These are phyloP conservation scores for Tapirus terrestris DNA, from an alignment of 2,113 vertebrate genomes.

Conservation along the genomic window DNA sequence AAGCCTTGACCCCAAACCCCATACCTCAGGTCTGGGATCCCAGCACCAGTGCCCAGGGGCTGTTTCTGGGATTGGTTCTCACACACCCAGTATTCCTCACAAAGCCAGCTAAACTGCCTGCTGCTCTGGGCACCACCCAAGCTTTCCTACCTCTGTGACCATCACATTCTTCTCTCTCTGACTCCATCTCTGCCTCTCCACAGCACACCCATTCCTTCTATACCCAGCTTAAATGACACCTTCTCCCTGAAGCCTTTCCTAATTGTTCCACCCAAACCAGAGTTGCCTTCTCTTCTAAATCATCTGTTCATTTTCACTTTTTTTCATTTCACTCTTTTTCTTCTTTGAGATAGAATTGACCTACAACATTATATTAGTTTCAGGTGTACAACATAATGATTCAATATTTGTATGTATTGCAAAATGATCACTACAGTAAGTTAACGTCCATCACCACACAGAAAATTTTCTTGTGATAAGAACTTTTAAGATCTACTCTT, in stretches of 20 bases:
- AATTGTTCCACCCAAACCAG: neutral
- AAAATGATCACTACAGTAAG: neutral
- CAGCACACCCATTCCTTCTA: neutral
- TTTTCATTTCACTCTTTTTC: neutral
- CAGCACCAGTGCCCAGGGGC: neutral
- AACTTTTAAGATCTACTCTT: neutral
- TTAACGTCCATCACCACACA: neutral
- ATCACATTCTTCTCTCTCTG: neutral
- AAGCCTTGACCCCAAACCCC: neutral
- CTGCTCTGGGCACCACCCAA: neutral
- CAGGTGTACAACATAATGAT: neutral
- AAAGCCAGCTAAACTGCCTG: neutral
- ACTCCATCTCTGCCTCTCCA: neutral
- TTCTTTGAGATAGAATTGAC: neutral
- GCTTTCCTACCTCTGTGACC: neutral
- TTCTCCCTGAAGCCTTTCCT: neutral
- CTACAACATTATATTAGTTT: neutral
- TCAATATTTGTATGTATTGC: neutral
- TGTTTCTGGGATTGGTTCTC: neutral
- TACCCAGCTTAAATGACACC: neutral
- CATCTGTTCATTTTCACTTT: neutral
- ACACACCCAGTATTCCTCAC: neutral
- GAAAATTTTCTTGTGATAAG: neutral
- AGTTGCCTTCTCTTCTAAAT: neutral
- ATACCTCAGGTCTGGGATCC: neutral